A percentile compares a stretch with the other conserved stretches of the same genome.
phyloP scores from a whole-genome alignment of 2,797 vertebrate genomes.

The Ciconia nigra region DNA sequence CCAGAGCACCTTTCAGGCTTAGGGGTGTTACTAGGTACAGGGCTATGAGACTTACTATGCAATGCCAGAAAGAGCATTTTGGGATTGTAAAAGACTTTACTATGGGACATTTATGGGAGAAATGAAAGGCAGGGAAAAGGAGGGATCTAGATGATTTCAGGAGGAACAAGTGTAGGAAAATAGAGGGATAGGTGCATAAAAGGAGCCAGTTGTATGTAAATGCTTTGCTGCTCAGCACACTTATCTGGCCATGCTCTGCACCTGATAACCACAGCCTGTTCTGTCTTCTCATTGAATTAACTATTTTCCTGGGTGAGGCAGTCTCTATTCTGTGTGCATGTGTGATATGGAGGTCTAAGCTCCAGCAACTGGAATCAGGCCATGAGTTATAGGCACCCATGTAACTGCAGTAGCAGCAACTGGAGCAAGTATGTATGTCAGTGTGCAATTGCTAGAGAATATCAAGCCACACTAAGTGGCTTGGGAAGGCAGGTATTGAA shows the following conservation, averaged over 20 bases:
- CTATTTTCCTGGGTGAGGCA: not conserved
- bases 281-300: not conserved
- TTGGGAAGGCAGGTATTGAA: not conserved
- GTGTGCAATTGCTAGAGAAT: not conserved
- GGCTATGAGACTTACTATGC: not conserved
- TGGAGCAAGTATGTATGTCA: not conserved
- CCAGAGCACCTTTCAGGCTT: not conserved
- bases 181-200: not conserved
- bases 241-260: not conserved
- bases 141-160: not conserved
- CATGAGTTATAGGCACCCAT: fast-evolving
- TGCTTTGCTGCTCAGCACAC: not conserved
- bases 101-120: not conserved
- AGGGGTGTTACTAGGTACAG: not conserved
- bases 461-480: not conserved
- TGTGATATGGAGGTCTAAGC: not conserved
- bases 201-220: not conserved
- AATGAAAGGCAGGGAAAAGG: not conserved
- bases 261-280: not conserved
- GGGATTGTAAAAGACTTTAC: not conserved
- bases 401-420: not conserved
- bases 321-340: not conserved
- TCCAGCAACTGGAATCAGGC: not conserved
- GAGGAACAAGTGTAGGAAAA: not conserved
- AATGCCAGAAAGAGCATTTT: not conserved